phyloP scores from a whole-genome alignment of 2,888 invertebrate genomes.

The Archaeoteleia sp. region DNA sequence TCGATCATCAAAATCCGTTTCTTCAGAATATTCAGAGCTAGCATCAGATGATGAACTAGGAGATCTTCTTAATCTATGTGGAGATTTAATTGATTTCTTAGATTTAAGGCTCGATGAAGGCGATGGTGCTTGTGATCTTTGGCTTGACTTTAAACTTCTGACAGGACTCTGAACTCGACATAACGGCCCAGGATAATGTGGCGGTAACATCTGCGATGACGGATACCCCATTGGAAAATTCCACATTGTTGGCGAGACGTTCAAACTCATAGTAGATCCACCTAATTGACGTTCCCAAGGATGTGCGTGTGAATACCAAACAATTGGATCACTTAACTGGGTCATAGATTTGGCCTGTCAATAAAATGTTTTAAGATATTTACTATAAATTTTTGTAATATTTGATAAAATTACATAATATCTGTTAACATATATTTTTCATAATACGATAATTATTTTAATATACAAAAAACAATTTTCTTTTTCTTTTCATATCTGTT shows the following conservation, averaged over 20 bases:
- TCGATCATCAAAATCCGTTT: conserved; percentile 78
- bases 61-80: conserved; percentile 74
- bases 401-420: neutral
- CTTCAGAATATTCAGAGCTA: conserved; percentile 76
- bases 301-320: conserved; percentile 72
- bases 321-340: conserved; percentile 77
- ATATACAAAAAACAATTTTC: no score
- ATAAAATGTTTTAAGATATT: neutral
- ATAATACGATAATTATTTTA: no score
- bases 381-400: neutral
- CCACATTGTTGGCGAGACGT: conserved; percentile 69
- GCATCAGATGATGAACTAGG: conserved; percentile 71
- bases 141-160: conserved; percentile 66
- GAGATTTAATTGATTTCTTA: conserved; percentile 80
- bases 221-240: conserved; percentile 67
- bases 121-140: conserved; percentile 78
- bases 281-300: conserved; percentile 66
- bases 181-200: conserved; percentile 77
- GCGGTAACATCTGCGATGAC: conserved; percentile 66
- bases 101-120: conserved; percentile 82
- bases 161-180: conserved; percentile 77
- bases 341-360: conserved; percentile 83
- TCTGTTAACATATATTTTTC: no score
- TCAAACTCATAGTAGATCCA: conserved; percentile 70
- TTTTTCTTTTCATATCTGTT: no score